Percentiles rank a stretch among this genome's conserved stretches.
Evolutionary conservation across 2,888 invertebrate species (phyloP).

Genomic region (Drosophila stalkeri): DNA sequence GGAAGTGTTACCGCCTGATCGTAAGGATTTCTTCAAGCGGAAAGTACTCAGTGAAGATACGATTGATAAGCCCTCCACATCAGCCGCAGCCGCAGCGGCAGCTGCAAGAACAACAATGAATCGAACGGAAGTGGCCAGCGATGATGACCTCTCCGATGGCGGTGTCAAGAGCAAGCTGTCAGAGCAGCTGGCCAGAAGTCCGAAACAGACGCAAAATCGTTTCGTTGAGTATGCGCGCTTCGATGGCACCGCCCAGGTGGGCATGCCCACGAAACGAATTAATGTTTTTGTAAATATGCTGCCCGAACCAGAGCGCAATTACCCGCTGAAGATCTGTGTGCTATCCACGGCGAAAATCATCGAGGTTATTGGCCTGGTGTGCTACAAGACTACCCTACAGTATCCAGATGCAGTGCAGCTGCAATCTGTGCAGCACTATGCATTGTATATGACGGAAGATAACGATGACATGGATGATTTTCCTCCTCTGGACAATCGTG

Average conservation of each 20-base stretch:
- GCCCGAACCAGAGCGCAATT: constrained; percentile 91
- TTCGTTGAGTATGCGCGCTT: constrained; percentile 96
- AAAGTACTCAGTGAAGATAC: constrained; percentile 53
- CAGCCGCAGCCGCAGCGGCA: constrained; percentile 1
- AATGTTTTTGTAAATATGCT: constrained; percentile 96
- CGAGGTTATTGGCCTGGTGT: constrained; percentile 96
- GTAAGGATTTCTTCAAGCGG: constrained; percentile 75
- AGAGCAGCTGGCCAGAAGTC: constrained; percentile 91
- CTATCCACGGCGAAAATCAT: constrained; percentile 93
- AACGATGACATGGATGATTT: constrained; percentile 95
- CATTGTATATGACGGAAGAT: constrained; percentile 97
- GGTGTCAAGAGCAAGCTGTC: constrained; percentile 88
- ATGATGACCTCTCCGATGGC: constrained; percentile 56
- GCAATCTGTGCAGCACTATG: constrained; percentile 90
- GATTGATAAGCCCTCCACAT: constrained; percentile 28
- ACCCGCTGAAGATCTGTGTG: constrained; percentile 93
- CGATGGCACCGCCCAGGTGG: constrained; percentile 94
- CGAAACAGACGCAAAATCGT: constrained; percentile 92
- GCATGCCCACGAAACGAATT: constrained; percentile 92
- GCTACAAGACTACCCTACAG: constrained; percentile 91
- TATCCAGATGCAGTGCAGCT: constrained; percentile 87
- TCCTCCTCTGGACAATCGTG: constrained; percentile 94
- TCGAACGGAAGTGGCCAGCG: constrained; percentile 21
- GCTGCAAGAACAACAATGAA: not conserved
- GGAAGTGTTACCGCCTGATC: constrained; percentile 73